Conservation (phyloP, 1,140 invertebrate genomes). For the Pygmarrhopalites habei region DNA sequence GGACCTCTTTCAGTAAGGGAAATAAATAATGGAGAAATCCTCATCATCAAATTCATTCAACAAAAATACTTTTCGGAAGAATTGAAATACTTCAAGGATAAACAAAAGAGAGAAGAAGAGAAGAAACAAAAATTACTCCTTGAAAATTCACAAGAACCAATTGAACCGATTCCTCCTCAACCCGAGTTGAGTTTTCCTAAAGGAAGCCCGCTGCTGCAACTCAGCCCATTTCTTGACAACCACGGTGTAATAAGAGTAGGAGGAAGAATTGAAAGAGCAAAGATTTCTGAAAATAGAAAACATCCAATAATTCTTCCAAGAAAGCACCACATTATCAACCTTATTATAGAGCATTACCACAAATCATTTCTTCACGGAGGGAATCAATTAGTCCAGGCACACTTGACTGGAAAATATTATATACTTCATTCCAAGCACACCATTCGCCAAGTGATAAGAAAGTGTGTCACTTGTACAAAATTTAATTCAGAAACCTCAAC, state of each 20-base stretch:
- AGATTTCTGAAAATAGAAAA: slow-evolving; percentile 34
- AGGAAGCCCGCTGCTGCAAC: slow-evolving; percentile 24
- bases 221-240: slow-evolving; percentile 45
- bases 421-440: slow-evolving; percentile 16
- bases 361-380: slow-evolving; percentile 41
- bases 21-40: background rate
- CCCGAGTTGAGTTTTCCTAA: no score
- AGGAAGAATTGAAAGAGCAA: slow-evolving; percentile 42
- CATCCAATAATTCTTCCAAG: slow-evolving; percentile 42
- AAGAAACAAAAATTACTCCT: no score
- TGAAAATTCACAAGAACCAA: no score
- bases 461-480: slow-evolving; percentile 37
- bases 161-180: no score
- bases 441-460: slow-evolving; percentile 10
- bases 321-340: slow-evolving; percentile 37
- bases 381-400: slow-evolving; percentile 39
- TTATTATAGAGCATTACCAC: slow-evolving; percentile 44
- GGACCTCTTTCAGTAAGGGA: background rate
- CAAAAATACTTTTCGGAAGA: background rate
- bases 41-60: background rate
- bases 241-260: slow-evolving; percentile 44
- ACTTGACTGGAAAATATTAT: slow-evolving; percentile 37
- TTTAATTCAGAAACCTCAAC: slow-evolving; percentile 15
- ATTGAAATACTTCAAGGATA: background rate
- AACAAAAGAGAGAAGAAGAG: no score